A percentile compares a stretch with the other conserved stretches of the same genome.
Evolutionary conservation across 2,797 vertebrate species (phyloP).

Genomic region (Xenentodon cancila): DNA sequence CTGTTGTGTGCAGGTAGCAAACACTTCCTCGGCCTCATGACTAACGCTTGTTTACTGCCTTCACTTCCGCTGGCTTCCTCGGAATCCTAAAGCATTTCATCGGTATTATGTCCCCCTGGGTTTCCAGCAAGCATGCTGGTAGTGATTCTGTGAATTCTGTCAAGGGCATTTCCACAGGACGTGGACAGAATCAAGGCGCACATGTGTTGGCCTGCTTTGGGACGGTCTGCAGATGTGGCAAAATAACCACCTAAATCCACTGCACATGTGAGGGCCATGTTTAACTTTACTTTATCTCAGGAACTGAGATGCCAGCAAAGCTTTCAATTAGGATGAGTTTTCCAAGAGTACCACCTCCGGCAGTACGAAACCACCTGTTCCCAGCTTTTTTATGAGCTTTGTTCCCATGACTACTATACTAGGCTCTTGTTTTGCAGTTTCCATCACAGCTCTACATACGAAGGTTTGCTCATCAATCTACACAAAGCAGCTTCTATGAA

Average conservation of each 20-base stretch:
- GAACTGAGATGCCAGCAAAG: too few relatives aligned
- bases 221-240: slow-evolving; percentile 5
- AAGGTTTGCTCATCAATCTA: too few relatives aligned
- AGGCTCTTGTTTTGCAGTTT: too few relatives aligned
- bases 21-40: slow-evolving; percentile 70
- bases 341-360: too few relatives aligned
- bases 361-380: too few relatives aligned
- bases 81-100: slow-evolving; percentile 39
- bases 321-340: too few relatives aligned
- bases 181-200: slow-evolving; percentile 6
- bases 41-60: slow-evolving; percentile 70
- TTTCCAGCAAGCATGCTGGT: background rate
- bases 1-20: slow-evolving; percentile 55
- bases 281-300: too few relatives aligned
- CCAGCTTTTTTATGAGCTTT: too few relatives aligned
- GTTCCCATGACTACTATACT: too few relatives aligned
- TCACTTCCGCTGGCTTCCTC: slow-evolving; percentile 45
- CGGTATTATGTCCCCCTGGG: slow-evolving; percentile 19
- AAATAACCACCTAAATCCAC: background rate
- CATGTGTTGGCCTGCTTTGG: background rate
- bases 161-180: slow-evolving; percentile 57
- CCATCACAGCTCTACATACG: too few relatives aligned
- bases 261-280: background rate
- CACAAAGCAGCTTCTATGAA: too few relatives aligned
- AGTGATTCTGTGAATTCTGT: slow-evolving; percentile 28